Conservation (phyloP, 2,797 vertebrate genomes). For the Onychomys torridus region DNA sequence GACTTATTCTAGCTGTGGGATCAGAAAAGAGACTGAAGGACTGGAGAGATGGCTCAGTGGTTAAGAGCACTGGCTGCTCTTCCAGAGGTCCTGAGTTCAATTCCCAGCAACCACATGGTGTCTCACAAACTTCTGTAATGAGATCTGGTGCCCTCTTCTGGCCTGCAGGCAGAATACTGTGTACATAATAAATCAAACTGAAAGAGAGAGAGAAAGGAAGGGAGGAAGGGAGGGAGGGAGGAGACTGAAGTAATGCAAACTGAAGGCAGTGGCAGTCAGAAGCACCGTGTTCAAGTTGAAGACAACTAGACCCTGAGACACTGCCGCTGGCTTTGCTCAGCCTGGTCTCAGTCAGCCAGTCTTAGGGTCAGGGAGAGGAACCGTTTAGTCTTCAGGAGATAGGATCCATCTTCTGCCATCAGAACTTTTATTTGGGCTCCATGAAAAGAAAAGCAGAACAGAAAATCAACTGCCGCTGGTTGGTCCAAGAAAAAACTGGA, state of each 20-base stretch:
- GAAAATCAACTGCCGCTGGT: conserved; percentile 20
- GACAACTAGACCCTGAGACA: background rate
- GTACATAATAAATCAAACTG: too few species aligned
- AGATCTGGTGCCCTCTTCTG: too few species aligned
- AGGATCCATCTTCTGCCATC: background rate
- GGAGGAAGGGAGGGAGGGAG: too few species aligned
- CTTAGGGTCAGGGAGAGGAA: background rate
- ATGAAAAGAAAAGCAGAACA: conserved; percentile 17
- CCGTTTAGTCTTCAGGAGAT: conserved; percentile 12
- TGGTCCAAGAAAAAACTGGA: background rate
- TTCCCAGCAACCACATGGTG: too few species aligned
- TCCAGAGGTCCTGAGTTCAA: too few species aligned
- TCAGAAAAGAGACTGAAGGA: background rate
- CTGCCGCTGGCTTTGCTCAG: background rate
- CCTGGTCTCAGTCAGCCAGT: background rate
- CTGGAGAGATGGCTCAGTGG: too few species aligned
- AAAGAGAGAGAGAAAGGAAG: too few species aligned
- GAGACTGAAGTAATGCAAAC: background rate
- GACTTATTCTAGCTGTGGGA: background rate
- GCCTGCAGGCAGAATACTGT: too few species aligned
- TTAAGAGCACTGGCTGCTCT: too few species aligned
- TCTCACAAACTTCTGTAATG: too few species aligned
- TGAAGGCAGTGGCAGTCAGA: background rate
- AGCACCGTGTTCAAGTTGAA: background rate
- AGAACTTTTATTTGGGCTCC: conserved; percentile 9